Percentiles rank a stretch among this genome's conserved stretches.
Conservation (phyloP, 2,113 vertebrate species). For the Ursus arctos region DNA sequence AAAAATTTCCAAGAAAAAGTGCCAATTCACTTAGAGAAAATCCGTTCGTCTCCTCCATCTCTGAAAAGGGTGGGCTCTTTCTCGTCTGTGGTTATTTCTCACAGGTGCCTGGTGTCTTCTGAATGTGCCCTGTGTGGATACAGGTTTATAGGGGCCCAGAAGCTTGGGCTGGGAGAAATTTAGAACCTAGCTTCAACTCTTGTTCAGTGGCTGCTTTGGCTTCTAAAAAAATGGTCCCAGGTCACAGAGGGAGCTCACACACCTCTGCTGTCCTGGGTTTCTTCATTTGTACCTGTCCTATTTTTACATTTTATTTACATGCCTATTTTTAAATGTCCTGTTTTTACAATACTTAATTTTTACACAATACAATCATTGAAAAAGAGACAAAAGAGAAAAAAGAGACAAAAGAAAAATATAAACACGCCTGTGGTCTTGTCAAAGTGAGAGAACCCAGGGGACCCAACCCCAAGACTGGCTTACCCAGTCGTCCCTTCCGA, state of each 20-base stretch:
- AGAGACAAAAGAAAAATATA: constrained; percentile 73
- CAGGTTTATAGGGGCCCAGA: no score
- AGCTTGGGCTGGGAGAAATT: background rate
- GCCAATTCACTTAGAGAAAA: background rate
- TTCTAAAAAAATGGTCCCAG: background rate
- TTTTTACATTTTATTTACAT: background rate
- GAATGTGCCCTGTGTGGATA: background rate
- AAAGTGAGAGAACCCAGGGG: constrained; percentile 75
- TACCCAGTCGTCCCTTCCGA: background rate
- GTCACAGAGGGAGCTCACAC: background rate
- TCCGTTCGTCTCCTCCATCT: background rate
- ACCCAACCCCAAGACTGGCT: constrained; percentile 20
- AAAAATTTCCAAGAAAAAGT: background rate
- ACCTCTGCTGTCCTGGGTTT: background rate
- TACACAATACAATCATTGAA: constrained; percentile 79
- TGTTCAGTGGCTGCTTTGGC: background rate
- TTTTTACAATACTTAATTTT: constrained; percentile 82
- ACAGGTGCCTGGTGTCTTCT: background rate
- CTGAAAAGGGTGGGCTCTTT: background rate
- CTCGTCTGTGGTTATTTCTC: background rate
- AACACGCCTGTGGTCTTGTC: constrained; percentile 79
- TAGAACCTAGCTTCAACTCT: background rate
- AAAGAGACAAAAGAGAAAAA: constrained; percentile 71
- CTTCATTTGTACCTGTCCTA: background rate
- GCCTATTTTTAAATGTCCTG: background rate